Evolutionary conservation across 2,113 vertebrate genomes (phyloP).

Genomic region (Sorex araneus): DNA sequence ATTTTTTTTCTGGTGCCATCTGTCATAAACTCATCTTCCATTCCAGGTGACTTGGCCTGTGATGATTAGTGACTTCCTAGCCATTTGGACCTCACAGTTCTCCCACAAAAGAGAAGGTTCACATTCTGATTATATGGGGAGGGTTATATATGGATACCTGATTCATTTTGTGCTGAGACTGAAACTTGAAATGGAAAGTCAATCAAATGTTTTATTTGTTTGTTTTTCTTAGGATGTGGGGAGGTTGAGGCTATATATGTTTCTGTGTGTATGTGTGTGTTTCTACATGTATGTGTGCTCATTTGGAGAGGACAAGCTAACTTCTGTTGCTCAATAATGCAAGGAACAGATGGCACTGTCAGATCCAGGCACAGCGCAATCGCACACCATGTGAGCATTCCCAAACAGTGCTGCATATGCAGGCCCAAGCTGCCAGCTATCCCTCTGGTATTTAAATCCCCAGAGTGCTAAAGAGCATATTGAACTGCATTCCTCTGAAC

Average conservation of each 20-base stretch:
- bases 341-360: constrained; percentile 89
- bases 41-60: neutral
- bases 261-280: neutral
- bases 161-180: constrained; percentile 65
- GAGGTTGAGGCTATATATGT: too few relatives aligned
- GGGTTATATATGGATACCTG: constrained; percentile 65
- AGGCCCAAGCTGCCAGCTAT: constrained; percentile 80
- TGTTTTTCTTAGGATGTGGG: constrained; percentile 66
- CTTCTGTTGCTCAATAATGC: constrained; percentile 80
- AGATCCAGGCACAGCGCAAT: constrained; percentile 74
- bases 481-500: constrained; percentile 41
- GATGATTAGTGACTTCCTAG: neutral
- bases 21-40: constrained; percentile 53
- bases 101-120: constrained; percentile 52
- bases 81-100: constrained; percentile 1
- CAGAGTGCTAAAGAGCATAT: constrained; percentile 59
- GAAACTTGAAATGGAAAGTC: constrained; percentile 72
- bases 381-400: constrained; percentile 73
- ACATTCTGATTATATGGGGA: constrained; percentile 17
- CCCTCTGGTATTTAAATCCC: constrained; percentile 71
- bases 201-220: constrained; percentile 40
- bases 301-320: constrained; percentile 77
- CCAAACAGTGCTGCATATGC: constrained; percentile 64
- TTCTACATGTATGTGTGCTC: neutral
- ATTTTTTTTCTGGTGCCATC: constrained; percentile 67